Evolutionary conservation across 2,113 vertebrate species (phyloP).

Genomic region (Myanophis thanlyinensis): DNA sequence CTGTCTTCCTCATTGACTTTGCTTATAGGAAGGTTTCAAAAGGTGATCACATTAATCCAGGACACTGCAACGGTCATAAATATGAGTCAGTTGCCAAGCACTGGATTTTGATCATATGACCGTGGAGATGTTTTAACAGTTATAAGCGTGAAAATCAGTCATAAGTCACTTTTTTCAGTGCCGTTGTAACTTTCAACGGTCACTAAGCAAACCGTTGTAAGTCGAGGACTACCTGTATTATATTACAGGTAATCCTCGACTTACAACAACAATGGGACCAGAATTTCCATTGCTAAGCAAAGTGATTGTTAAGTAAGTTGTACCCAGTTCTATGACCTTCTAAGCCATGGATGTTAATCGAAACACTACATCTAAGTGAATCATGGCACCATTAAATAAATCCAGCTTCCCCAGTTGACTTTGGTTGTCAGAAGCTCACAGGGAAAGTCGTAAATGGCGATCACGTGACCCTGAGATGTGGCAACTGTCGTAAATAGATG

Average conservation of each 20-base stretch:
- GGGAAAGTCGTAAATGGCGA: neutral
- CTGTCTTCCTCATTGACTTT: neutral
- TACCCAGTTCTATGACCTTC: neutral
- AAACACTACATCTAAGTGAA: neutral
- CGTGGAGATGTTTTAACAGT: neutral
- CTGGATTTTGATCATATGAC: neutral
- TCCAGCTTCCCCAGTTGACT: neutral
- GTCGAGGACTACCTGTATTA: neutral
- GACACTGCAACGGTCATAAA: neutral
- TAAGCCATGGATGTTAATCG: neutral
- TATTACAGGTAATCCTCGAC: neutral
- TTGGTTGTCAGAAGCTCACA: neutral
- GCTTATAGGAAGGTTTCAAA: neutral
- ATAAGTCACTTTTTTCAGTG: neutral
- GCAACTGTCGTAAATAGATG: neutral
- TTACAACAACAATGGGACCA: neutral
- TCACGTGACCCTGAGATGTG: neutral
- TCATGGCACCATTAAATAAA: neutral
- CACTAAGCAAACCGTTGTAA: neutral
- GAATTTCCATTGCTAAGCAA: neutral
- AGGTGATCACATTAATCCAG: neutral
- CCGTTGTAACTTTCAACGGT: neutral
- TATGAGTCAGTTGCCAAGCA: neutral
- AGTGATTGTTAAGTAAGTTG: neutral
- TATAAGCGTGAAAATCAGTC: neutral